phyloP scores from a whole-genome alignment of 2,888 invertebrate genomes.

The Acheta domesticus region DNA sequence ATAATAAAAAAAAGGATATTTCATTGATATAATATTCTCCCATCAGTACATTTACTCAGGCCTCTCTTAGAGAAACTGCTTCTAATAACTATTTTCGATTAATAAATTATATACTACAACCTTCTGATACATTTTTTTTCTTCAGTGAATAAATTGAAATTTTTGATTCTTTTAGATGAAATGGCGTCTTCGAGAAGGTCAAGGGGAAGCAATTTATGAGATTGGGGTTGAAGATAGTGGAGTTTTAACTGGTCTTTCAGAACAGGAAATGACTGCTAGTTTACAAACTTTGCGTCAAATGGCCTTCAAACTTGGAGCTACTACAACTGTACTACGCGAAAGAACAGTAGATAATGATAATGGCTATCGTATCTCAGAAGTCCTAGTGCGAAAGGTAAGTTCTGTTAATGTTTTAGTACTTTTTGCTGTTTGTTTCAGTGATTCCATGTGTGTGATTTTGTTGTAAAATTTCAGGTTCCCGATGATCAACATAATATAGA shows the following conservation, averaged over 20 bases:
- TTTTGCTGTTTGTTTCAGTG: background rate
- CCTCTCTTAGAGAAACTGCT: too few relatives aligned
- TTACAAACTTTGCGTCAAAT: constrained; percentile 80
- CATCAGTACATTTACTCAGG: too few relatives aligned
- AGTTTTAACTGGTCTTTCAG: constrained; percentile 76
- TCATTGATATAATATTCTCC: too few relatives aligned
- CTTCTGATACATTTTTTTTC: too few relatives aligned
- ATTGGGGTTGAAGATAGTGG: constrained; percentile 93
- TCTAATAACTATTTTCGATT: too few relatives aligned
- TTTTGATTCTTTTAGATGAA: constrained; percentile 64
- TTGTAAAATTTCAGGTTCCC: constrained; percentile 53
- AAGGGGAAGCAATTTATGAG: constrained; percentile 96
- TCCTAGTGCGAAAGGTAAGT: constrained; percentile 77
- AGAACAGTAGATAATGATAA: constrained; percentile 50
- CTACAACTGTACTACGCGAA: constrained; percentile 69
- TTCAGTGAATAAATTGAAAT: too few relatives aligned
- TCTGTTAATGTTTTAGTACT: background rate
- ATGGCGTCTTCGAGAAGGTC: constrained; percentile 94
- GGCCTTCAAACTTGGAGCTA: constrained; percentile 84
- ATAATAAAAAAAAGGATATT: too few relatives aligned
- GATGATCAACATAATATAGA: constrained; percentile 87
- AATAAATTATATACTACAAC: too few relatives aligned
- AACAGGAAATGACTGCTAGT: constrained; percentile 81
- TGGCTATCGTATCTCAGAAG: constrained; percentile 71
- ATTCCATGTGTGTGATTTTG: background rate